Conservation (phyloP, 2,888 invertebrate genomes). For the Himalopsyche japonica region DNA sequence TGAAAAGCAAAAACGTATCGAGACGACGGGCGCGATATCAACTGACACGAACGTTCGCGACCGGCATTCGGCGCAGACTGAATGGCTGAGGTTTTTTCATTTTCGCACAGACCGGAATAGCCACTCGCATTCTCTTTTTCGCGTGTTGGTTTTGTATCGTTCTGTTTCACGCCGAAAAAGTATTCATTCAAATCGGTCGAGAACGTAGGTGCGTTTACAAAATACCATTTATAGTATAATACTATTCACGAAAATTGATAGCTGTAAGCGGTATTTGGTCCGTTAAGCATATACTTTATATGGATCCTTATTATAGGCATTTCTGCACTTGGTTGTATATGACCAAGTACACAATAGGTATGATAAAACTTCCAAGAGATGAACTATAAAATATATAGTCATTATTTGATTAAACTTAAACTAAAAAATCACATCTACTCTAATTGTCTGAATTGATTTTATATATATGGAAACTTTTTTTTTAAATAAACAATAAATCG, state of each 20-base stretch:
- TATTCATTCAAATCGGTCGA: background rate
- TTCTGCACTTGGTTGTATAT: background rate
- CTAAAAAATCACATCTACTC: no score
- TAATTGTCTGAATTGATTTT: no score
- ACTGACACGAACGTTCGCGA: constrained; percentile 56
- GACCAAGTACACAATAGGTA: background rate
- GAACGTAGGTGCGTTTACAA: background rate
- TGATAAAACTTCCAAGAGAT: background rate
- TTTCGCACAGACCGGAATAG: constrained; percentile 1
- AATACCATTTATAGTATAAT: background rate
- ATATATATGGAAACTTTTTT: no score
- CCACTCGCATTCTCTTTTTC: background rate
- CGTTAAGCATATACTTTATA: background rate
- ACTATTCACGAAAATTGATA: background rate
- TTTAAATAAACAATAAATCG: no score
- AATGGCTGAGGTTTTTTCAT: constrained; percentile 33
- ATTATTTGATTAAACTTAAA: no score
- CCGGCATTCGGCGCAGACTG: constrained; percentile 41
- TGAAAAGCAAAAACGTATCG: background rate
- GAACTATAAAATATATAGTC: background rate
- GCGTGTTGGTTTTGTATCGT: background rate
- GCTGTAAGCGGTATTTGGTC: background rate
- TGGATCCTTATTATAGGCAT: background rate
- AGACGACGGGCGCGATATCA: constrained; percentile 39
- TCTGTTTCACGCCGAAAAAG: background rate